Conservation (phyloP, 2,797 vertebrate species). For the Falco naumanni region DNA sequence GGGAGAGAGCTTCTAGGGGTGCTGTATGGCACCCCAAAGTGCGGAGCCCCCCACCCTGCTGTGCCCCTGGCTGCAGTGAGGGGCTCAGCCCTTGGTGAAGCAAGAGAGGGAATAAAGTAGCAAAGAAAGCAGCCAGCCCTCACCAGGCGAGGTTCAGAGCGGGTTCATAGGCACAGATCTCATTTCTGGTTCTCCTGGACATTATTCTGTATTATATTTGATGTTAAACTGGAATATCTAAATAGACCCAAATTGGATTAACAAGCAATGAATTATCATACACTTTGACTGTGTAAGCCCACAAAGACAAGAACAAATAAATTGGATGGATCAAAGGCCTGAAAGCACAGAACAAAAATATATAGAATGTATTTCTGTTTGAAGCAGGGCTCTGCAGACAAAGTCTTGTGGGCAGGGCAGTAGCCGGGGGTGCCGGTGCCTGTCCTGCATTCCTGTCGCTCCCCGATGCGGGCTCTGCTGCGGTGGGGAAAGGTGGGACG, state of each 20-base stretch:
- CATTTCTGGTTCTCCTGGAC: constrained; percentile 19
- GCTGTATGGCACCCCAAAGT: not conserved
- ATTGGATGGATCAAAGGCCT: constrained; percentile 50
- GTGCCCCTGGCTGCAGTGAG: accelerated
- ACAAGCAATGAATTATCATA: constrained; percentile 49
- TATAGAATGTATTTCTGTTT: not conserved
- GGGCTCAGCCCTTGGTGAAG: not conserved
- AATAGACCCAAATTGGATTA: constrained; percentile 54
- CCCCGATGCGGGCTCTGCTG: not conserved
- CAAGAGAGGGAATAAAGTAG: not conserved
- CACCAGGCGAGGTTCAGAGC: not conserved
- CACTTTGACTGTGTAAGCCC: constrained; percentile 22
- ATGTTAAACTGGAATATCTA: constrained; percentile 56
- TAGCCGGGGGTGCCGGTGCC: not conserved
- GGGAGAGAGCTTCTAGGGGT: not conserved
- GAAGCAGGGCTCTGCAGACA: not conserved
- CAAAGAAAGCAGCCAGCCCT: not conserved
- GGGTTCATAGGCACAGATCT: not conserved
- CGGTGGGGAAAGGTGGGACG: accelerated
- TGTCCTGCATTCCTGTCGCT: not conserved
- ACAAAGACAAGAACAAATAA: constrained; percentile 56
- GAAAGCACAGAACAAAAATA: not conserved
- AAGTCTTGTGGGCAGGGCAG: not conserved
- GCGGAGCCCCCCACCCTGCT: not conserved
- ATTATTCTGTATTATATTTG: constrained; percentile 31